phyloP scores from a whole-genome alignment of 2,888 invertebrate genomes.

The Drosophila differens region DNA sequence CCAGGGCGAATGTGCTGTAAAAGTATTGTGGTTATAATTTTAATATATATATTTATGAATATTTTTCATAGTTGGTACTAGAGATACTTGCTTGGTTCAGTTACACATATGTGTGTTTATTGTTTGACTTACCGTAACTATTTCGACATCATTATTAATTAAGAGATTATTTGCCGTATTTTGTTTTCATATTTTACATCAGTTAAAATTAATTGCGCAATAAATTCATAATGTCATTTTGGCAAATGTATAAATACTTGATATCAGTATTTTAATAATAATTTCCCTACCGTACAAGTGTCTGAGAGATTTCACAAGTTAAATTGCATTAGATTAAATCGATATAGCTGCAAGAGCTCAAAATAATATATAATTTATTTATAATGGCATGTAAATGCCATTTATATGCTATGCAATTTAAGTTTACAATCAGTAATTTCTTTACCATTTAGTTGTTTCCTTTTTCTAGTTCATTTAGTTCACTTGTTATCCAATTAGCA shows the following conservation, averaged over 20 bases:
- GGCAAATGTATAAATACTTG: slow-evolving; percentile 20
- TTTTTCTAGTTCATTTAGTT: not conserved
- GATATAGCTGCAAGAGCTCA: slow-evolving; percentile 7
- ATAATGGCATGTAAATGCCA: not conserved
- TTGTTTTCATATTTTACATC: slow-evolving; percentile 17
- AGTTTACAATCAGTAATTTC: not conserved
- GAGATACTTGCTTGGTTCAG: not conserved
- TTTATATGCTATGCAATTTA: not conserved
- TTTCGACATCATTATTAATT: slow-evolving; percentile 22
- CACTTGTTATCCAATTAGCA: slow-evolving; percentile 40
- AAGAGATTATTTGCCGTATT: slow-evolving; percentile 34
- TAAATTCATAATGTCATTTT: slow-evolving; percentile 30
- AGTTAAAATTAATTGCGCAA: slow-evolving; percentile 26
- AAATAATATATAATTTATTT: not conserved
- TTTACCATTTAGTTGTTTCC: not conserved
- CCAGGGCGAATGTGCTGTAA: not conserved
- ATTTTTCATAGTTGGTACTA: not conserved
- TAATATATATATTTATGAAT: not conserved
- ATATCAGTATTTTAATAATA: not conserved
- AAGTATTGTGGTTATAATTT: not conserved
- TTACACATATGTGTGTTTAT: not conserved
- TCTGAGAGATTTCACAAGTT: not conserved
- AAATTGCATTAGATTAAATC: slow-evolving; percentile 4
- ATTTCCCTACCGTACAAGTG: not conserved
- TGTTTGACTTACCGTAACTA: not conserved